Evolutionary conservation across 2,113 vertebrate genomes (phyloP), one percentile per base, ranked within the genome.

Genomic region (Myotis lucifugus): DNA sequence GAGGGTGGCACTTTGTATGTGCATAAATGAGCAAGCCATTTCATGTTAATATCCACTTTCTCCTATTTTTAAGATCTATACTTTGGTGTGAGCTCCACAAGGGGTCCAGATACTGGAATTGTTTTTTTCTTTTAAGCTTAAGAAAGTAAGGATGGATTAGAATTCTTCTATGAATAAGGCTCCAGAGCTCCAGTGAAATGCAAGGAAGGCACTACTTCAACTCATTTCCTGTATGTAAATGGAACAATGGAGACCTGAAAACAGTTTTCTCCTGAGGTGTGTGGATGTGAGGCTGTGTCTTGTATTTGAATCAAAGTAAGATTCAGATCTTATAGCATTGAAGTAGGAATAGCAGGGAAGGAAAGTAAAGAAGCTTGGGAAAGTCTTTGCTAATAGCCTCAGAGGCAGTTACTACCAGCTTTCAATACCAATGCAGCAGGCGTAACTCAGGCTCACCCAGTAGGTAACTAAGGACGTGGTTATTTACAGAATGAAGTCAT

Each of bases 141-240:
- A 73, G n/a, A 91, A 76, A 96, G 46, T 95, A 94, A 95, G 70
- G 79, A 97, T 85, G 95, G 94, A 95, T 92, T 64, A 64, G 9
- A 78, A 3, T 82, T 42, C 32, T 46, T 90, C 8, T 11, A 10
- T 92, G 74, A 96, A 77, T 78, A 91, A 93, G 64, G 56, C 17
- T 95, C 96, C 72, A 37, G 0, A 23, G 21, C 67, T 94, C 59
- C 14, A 72, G 72, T 94, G 67, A 97, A 97, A 29, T 25, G 32
- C 19, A 46, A 13, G 83, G 70, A 96, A 95, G n/a, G 21, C 52
- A 7, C 42, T 91, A 94, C 76, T 67, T 27, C 25, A 59, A 32
- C 48, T 96, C 3, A 29, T 95, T 97, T 98, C 46, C 74, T 56
- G 0, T 96, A 85, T 82, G 96, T 96, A 87, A 96, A 90, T 94